Evolutionary conservation across 1,140 invertebrate species (phyloP), one percentile per base, ranked within the genome.

Genomic region (Drosophila gunungcola): DNA sequence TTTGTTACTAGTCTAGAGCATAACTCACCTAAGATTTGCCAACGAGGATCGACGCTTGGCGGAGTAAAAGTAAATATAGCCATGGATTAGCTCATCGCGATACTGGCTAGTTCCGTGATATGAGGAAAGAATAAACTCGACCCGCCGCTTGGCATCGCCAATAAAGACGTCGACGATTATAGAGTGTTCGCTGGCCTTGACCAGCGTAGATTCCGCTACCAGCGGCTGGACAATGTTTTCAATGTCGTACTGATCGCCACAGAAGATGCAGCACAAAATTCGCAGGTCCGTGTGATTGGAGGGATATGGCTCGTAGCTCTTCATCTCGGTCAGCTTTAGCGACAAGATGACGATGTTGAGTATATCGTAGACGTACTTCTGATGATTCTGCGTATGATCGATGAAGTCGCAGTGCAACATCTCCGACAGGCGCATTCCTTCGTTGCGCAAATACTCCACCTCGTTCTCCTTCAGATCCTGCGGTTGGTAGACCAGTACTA

Each of bases 251-350:
- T 97, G 97, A 93, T 99, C 98, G 45, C 98, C 98, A 93, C 98
- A 99, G 92, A 99, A 98, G 95, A 99, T 96, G 92, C 98, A 99
- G 95, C 99, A 97, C 83, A 99, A 97, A 92, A 99, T 97, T 77
- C 96, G 96, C 83, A 90, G 56, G 78, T 92, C 91, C 7, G 91
- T 91, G 43, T 92, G 90, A 65, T 91, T 93, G 82, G 83, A 77
- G 77, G 91, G 84, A 86, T 91, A 92, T 58, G 90, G 73, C 65
- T 92, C 92, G 39, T 91, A 86, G 60, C 74, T 85, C 56, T 92
- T 92, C 73, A 90, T 91, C 68, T 92, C 92, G 36, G 86, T 79
- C 16, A 92, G 64, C 53, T 84, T 89, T 5, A 92, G 70, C 11
- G 90, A 92, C 48, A 92, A 72, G 69, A 92, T 93, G 12, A 92